Evolutionary conservation across 2,797 vertebrate genomes (phyloP), one percentile per base, ranked within the genome.

Genomic region (Chrysocyon brachyurus): DNA sequence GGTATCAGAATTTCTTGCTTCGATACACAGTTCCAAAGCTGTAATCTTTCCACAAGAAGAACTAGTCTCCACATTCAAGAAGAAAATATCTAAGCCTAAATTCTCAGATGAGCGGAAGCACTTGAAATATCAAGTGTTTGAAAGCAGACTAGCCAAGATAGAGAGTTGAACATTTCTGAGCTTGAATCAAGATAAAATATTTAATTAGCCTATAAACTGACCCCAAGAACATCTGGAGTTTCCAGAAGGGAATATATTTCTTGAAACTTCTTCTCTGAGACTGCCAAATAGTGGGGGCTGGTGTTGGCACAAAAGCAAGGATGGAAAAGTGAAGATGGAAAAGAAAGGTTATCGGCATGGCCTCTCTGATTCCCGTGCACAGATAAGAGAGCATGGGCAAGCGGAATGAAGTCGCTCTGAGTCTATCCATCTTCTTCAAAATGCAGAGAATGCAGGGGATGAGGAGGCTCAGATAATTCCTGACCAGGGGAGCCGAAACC

Each of bases 201-300:
- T 98, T 96, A 97, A 96, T 98, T 98, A 98, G 97, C 98, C 97
- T 98, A 46, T 85, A 98, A 72, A 75, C 78, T 98, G 98, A 98
- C 97, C 97, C 91, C 1, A 0, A 91, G 96, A 97, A 95, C 92
- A 98, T 97, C 91, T 97, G 96, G 24, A 64, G 26, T 36, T 94
- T 95, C 54, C 89, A 96, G 93, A 97, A 96, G 54, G 89, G 59
- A 95, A 72, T 87, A 96, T 78, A 79, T 97, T 96, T 90, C 96
- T 97, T 97, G 96, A 98, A 97, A 97, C 70, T 96, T 28, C 46
- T 95, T 92, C 10, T 84, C 87, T 75, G 91, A 87, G 31, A 77
- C 57, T n/a, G 56, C 91, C 94, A 93, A 78, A 96, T 87, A 91
- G 97, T 54, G 21, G 87, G 92, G 40, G 88, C 54, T 36, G n/a